Conservation (phyloP, 2,888 invertebrate species). For the Rutpela maculata region DNA sequence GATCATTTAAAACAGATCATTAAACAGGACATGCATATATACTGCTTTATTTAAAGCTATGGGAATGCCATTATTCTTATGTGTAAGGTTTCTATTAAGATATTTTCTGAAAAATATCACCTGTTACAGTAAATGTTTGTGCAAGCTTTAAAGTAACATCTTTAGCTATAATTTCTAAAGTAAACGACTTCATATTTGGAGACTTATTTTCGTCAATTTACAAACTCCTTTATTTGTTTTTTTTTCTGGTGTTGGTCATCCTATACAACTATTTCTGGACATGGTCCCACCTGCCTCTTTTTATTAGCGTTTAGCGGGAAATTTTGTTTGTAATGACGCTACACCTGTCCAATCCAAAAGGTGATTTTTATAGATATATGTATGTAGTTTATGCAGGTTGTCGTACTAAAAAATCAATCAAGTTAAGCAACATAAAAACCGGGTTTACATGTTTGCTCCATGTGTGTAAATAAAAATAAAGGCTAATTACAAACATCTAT, state of each 20-base stretch:
- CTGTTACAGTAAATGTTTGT: slow-evolving; percentile 29
- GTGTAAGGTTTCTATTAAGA: slow-evolving; percentile 18
- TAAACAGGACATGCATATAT: too few relatives aligned
- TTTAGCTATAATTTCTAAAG: slow-evolving; percentile 37
- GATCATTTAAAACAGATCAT: too few relatives aligned
- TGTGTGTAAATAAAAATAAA: slow-evolving; percentile 33
- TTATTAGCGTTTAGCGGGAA: slow-evolving; percentile 37
- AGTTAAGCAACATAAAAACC: slow-evolving; percentile 32
- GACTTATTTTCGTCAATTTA: slow-evolving; percentile 39
- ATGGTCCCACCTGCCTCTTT: slow-evolving; percentile 36
- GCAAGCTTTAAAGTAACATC: slow-evolving; percentile 28
- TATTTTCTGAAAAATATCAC: slow-evolving; percentile 32
- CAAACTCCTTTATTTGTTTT: slow-evolving; percentile 31
- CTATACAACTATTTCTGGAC: slow-evolving; percentile 31
- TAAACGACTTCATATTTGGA: slow-evolving; percentile 35
- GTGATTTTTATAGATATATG: slow-evolving; percentile 33
- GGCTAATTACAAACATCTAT: slow-evolving; percentile 29
- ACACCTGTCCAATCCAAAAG: slow-evolving; percentile 36
- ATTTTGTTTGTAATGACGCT: slow-evolving; percentile 24
- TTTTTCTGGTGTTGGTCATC: slow-evolving; percentile 33
- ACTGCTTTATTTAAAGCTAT: background rate
- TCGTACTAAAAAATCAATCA: slow-evolving; percentile 31
- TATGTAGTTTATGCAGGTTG: slow-evolving; percentile 30
- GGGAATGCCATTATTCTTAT: slow-evolving; percentile 8
- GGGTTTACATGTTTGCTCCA: slow-evolving; percentile 10